A percentile compares a stretch with the other conserved stretches of the same genome.
phyloP scores from a whole-genome alignment of 2,888 invertebrate genomes.

The Drosophila vallismaia region DNA sequence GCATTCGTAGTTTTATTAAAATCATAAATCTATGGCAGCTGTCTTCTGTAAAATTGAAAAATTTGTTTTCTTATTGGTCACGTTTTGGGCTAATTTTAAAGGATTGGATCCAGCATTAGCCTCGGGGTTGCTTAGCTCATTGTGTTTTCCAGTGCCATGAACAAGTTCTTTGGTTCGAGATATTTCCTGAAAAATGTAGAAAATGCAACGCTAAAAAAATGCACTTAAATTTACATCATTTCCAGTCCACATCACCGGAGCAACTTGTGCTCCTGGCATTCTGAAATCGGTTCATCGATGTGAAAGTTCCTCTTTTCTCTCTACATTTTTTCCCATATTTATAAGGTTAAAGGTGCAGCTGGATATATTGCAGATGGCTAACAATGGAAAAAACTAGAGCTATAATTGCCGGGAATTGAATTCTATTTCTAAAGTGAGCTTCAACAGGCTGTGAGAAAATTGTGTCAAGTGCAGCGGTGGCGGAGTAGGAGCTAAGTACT shows the following conservation, averaged over 20 bases:
- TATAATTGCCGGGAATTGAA: conserved; percentile 37
- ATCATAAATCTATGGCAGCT: not conserved
- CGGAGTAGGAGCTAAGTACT: conserved; percentile 11
- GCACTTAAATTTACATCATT: conserved; percentile 75
- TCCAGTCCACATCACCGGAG: conserved; percentile 62
- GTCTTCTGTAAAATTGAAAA: conserved; percentile 4
- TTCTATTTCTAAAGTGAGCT: conserved; percentile 14
- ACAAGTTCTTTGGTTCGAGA: conserved; percentile 45
- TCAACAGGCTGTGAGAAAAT: conserved; percentile 9
- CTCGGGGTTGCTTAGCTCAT: conserved; percentile 52
- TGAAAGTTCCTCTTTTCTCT: conserved; percentile 27
- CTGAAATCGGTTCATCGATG: conserved; percentile 32
- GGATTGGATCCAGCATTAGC: conserved; percentile 14
- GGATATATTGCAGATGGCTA: conserved; percentile 7
- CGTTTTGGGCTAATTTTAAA: not conserved
- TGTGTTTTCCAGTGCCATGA: conserved; percentile 71
- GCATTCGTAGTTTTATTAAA: conserved; percentile 8
- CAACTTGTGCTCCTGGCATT: conserved; percentile 24
- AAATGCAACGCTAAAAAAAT: conserved; percentile 49
- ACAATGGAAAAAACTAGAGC: conserved; percentile 26
- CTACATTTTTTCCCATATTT: conserved; percentile 2
- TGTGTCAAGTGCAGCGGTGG: conserved; percentile 39
- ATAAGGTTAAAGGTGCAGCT: conserved; percentile 33
- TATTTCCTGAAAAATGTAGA: conserved; percentile 53
- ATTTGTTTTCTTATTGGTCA: not conserved